phyloP scores from a whole-genome alignment of 2,113 vertebrate genomes.

The human region DNA sequence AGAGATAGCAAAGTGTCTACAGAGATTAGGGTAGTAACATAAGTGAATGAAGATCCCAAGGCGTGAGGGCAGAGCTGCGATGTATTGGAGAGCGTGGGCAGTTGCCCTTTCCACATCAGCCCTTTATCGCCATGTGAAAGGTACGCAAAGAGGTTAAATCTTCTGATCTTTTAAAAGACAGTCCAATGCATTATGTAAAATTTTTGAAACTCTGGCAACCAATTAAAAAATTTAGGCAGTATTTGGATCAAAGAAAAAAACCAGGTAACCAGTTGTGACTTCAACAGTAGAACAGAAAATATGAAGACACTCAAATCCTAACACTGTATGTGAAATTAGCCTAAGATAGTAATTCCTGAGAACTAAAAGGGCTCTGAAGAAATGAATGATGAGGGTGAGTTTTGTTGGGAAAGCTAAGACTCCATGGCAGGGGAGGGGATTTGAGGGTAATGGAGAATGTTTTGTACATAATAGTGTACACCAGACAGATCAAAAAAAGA shows the following conservation, averaged over 20 bases:
- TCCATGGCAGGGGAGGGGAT: background rate
- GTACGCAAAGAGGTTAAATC: background rate
- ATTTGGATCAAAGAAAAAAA: background rate
- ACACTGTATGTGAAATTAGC: background rate
- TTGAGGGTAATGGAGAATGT: background rate
- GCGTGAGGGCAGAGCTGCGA: accelerated
- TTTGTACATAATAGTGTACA: background rate
- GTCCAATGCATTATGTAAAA: background rate
- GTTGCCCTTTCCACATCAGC: background rate
- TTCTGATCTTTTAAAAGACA: background rate
- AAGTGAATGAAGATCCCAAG: background rate
- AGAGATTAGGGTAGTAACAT: background rate
- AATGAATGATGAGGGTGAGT: background rate
- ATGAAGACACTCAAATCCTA: background rate
- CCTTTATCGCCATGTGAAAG: background rate
- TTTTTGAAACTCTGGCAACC: background rate
- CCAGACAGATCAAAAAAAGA: background rate
- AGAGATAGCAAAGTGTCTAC: background rate
- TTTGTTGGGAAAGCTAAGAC: background rate
- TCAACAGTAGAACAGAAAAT: background rate
- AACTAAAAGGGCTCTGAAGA: background rate
- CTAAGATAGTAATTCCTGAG: background rate
- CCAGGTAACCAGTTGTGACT: background rate
- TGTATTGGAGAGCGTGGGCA: background rate
- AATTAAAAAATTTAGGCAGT: background rate